Evolutionary conservation across 2,797 vertebrate genomes (phyloP).

Genomic region (Sarcoramphus papa): DNA sequence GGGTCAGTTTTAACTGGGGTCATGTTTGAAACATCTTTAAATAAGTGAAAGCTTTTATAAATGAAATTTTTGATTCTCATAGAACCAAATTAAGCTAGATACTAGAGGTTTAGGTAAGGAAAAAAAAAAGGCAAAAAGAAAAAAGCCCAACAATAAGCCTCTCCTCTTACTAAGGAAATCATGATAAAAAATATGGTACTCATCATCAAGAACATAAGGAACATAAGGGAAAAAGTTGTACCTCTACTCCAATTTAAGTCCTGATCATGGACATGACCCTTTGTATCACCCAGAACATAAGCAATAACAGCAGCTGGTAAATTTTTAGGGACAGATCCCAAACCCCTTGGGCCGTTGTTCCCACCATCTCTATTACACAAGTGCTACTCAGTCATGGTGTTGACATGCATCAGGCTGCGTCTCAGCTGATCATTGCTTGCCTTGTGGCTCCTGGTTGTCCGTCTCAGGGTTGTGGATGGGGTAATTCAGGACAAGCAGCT

Average conservation of each 20-base stretch:
- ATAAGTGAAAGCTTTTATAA: neutral
- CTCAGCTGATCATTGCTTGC: neutral
- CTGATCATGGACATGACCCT: neutral
- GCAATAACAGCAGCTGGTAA: neutral
- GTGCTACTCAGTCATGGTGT: neutral
- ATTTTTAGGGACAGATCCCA: neutral
- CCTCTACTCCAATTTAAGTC: neutral
- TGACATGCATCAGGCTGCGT: neutral
- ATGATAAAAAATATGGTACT: neutral
- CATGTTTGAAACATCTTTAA: neutral
- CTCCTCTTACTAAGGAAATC: neutral
- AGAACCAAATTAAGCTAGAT: neutral
- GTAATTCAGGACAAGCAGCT: neutral
- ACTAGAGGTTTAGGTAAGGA: neutral
- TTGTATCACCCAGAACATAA: neutral
- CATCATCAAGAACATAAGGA: neutral
- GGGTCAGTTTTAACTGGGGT: neutral
- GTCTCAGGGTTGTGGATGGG: neutral
- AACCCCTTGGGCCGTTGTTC: neutral
- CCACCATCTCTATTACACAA: neutral
- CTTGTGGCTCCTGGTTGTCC: neutral
- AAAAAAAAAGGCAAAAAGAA: rapidly evolving
- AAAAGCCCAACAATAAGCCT: neutral
- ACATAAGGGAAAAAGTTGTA: neutral
- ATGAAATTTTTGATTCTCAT: neutral